Conservation (phyloP, 2,888 invertebrate species). For the Temnothorax rugatulus region DNA sequence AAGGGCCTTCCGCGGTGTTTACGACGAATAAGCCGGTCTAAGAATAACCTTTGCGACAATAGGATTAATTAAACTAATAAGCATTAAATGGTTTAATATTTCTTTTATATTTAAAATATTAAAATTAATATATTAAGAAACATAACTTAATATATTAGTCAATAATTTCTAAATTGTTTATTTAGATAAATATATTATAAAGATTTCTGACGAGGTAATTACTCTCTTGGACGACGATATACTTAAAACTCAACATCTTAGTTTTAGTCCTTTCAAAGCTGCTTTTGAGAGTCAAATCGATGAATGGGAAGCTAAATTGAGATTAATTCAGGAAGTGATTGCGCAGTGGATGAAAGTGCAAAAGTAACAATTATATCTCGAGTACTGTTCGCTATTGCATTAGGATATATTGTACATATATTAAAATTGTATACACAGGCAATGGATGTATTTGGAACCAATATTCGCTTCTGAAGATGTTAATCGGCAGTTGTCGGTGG, state of each 20-base stretch:
- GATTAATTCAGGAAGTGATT: slow-evolving; percentile 89
- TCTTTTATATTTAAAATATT: background rate
- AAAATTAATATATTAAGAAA: background rate
- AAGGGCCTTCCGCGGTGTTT: too few species aligned
- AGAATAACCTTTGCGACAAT: too few species aligned
- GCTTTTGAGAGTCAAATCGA: slow-evolving; percentile 92
- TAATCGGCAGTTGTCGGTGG: slow-evolving; percentile 91
- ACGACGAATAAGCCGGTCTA: too few species aligned
- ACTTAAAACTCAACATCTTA: slow-evolving; percentile 91
- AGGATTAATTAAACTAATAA: too few species aligned
- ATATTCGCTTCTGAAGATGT: slow-evolving; percentile 94
- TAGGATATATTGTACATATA: background rate
- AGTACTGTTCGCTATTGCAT: background rate
- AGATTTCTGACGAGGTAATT: slow-evolving; percentile 91
- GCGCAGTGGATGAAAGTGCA: slow-evolving; percentile 92
- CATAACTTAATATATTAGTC: background rate
- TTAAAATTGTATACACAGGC: slow-evolving; percentile 84
- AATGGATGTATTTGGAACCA: slow-evolving; percentile 95
- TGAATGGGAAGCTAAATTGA: slow-evolving; percentile 91
- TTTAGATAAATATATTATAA: slow-evolving; percentile 91
- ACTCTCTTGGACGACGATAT: slow-evolving; percentile 93
- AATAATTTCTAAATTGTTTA: slow-evolving; percentile 72
- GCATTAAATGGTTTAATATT: background rate
- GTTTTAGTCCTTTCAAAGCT: slow-evolving; percentile 93
- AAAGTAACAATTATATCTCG: slow-evolving; percentile 86